Base-by-base conservation (phyloP, 1,140 invertebrate genomes). In the Drosophila paulistorum region DNA sequence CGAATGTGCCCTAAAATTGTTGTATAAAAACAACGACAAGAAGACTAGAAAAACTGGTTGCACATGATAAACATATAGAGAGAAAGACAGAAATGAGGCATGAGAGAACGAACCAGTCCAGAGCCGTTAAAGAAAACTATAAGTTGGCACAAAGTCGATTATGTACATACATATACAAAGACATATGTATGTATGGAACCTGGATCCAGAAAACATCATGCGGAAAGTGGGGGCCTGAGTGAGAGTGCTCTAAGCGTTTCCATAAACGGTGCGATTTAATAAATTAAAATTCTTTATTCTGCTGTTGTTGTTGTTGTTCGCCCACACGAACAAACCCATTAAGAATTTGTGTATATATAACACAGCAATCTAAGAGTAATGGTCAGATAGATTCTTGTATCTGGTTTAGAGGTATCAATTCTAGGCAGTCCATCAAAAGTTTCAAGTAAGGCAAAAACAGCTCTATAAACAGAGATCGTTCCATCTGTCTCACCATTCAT, bases 241-340 rank as follows among this genome's bases (percentile, higher is more conserved):
- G 55, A 35, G 30, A 58, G 33, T 58, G 57, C 51, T 55, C 11
- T 14, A 55, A 59, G 57, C 54, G 54, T 37, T 59, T 20, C 57
- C 57, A 59, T 59, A 59, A 59, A 59, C 57, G 57, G 57, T 59
- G 57, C 57, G 57, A 59, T 59, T 59, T 59, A 59, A 59, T 59
- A 59, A 59, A 59, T 59, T 59, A 59, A 17, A 59, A 59, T 59
- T 59, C 33, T 59, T 57, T 57, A 35, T 58, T 37, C 45, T 48
- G 45, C 23, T 26, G 23, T 26, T 26, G 3, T 26, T 23, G 20
- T 20, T 51, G 14, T 48, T 58, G 33, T 35, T 11, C 57, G 57
- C 57, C 57, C 35, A 59, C 57, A 11, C 17, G 20, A 1, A 23
- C 20, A 23, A 23, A 17, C 33, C 20, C 14, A 59, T 37, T 59